phyloP scores from a whole-genome alignment of 2,797 vertebrate genomes.

The Sparidentex hasta region DNA sequence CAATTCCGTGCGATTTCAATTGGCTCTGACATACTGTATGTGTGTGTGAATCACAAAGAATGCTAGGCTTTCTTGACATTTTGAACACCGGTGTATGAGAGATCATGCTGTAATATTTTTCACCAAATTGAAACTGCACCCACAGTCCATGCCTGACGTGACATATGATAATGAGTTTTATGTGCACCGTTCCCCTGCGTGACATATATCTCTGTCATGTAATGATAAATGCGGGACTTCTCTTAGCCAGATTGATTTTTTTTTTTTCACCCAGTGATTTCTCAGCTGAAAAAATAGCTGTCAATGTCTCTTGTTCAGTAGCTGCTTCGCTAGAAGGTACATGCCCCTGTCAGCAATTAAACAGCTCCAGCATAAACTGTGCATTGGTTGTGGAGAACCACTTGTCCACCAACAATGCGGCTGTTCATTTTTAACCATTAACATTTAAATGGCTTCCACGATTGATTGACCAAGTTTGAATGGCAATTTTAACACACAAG shows the following conservation, averaged over 20 bases:
- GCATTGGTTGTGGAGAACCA: not conserved
- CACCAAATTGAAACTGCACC: slow-evolving; percentile 33
- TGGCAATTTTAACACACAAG: slow-evolving; percentile 71
- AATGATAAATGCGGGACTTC: slow-evolving; percentile 67
- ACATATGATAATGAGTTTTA: slow-evolving; percentile 78
- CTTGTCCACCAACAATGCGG: slow-evolving; percentile 39
- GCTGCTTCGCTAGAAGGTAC: slow-evolving; percentile 32
- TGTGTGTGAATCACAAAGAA: slow-evolving; percentile 18
- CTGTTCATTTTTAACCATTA: slow-evolving; percentile 69
- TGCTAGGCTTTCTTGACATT: slow-evolving; percentile 52
- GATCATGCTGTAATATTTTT: slow-evolving; percentile 44
- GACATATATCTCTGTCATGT: slow-evolving; percentile 72
- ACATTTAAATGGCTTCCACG: slow-evolving; percentile 73
- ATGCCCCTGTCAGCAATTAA: slow-evolving; percentile 63
- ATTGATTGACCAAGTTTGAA: slow-evolving; percentile 74
- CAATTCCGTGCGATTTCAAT: slow-evolving; percentile 24
- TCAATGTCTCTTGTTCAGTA: slow-evolving; percentile 41
- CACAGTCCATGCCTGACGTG: slow-evolving; percentile 51
- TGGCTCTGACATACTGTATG: slow-evolving; percentile 1
- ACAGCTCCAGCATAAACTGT: slow-evolving; percentile 40
- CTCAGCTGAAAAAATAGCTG: slow-evolving; percentile 56
- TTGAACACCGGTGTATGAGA: slow-evolving; percentile 27
- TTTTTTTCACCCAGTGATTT: slow-evolving; percentile 68
- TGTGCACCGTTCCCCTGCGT: slow-evolving; percentile 62
- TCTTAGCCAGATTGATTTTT: slow-evolving; percentile 64